Conservation (phyloP, 2,888 invertebrate genomes). For the Bimastos eiseni region DNA sequence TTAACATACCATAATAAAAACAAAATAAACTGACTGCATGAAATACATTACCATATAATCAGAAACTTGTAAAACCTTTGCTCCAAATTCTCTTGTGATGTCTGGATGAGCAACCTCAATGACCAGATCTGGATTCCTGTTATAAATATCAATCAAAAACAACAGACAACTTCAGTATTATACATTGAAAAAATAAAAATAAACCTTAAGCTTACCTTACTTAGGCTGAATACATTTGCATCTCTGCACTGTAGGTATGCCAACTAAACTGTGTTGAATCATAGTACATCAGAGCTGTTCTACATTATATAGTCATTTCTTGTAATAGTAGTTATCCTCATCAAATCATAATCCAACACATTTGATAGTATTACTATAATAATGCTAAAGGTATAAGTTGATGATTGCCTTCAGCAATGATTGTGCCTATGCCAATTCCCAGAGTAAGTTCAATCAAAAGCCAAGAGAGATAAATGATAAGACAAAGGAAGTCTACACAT, state of each 20-base stretch:
- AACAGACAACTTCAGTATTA: background rate
- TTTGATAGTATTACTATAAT: no score
- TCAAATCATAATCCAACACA: no score
- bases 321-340: background rate
- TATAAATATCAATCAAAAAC: background rate
- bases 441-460: no score
- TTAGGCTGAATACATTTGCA: background rate
- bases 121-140: slow-evolving; percentile 61
- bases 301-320: background rate
- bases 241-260: background rate
- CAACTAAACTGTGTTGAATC: background rate
- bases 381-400: no score
- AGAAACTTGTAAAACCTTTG: slow-evolving; percentile 61
- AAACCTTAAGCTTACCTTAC: no score
- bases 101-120: slow-evolving; percentile 68
- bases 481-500: no score
- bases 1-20: background rate
- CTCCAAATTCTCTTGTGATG: slow-evolving; percentile 63
- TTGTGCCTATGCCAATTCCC: no score
- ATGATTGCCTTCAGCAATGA: no score
- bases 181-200: background rate
- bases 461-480: no score
- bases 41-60: slow-evolving; percentile 64
- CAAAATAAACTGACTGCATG: background rate
- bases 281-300: background rate